Conservation (phyloP, 2,797 vertebrate species). For the Acanthopagrus latus region DNA sequence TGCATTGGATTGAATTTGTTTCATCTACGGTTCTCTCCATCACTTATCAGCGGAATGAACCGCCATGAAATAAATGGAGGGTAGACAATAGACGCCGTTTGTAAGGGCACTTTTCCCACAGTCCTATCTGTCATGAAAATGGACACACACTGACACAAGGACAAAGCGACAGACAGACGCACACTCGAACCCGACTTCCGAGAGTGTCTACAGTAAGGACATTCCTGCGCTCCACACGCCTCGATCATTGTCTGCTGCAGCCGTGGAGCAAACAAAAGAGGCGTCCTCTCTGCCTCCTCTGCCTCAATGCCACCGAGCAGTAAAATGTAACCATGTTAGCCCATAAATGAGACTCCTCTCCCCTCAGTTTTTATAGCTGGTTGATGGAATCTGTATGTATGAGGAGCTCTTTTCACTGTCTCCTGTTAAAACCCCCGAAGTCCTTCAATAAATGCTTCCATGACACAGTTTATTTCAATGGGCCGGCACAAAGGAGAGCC, state of each 20-base stretch:
- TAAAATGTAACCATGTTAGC: constrained; percentile 79
- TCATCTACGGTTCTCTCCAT: constrained; percentile 79
- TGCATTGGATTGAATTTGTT: constrained; percentile 80
- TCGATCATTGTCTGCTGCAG: constrained; percentile 74
- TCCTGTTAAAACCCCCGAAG: constrained; percentile 77
- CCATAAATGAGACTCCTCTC: constrained; percentile 71
- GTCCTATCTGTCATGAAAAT: constrained; percentile 80
- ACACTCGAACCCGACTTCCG: constrained; percentile 78
- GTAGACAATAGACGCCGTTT: constrained; percentile 74
- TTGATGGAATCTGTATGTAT: constrained; percentile 75
- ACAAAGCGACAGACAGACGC: constrained; percentile 81
- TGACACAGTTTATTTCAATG: constrained; percentile 76
- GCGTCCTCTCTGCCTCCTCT: constrained; percentile 70
- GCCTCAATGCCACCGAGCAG: constrained; percentile 73
- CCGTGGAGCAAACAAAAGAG: constrained; percentile 74
- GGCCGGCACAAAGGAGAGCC: constrained; percentile 56
- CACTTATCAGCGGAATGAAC: constrained; percentile 75
- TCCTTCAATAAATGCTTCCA: constrained; percentile 79
- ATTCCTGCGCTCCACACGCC: constrained; percentile 78
- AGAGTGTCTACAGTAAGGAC: constrained; percentile 82
- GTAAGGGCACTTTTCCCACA: constrained; percentile 85
- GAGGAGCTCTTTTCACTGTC: constrained; percentile 73
- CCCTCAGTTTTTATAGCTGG: constrained; percentile 75
- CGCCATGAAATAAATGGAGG: constrained; percentile 70
- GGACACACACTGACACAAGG: constrained; percentile 80